Percentiles rank a stretch among this genome's conserved stretches.
Evolutionary conservation across 1,140 invertebrate genomes (phyloP).

Genomic region (Euura saliciscinereae): DNA sequence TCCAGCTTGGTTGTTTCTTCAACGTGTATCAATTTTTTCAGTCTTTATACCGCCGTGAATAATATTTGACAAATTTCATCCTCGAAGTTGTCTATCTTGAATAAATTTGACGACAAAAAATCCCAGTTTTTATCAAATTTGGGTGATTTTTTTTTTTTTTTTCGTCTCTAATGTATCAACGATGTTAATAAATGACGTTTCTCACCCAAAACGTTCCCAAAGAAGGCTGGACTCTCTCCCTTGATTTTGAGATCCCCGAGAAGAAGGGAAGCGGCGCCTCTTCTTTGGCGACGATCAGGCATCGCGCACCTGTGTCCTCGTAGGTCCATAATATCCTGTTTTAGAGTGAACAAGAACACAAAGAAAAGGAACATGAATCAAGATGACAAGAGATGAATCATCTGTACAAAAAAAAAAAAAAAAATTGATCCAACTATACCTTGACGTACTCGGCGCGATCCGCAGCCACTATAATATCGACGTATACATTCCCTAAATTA

Average conservation of each 20-base stretch:
- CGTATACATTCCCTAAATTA: constrained; percentile 54
- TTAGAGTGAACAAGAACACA: constrained; percentile 8
- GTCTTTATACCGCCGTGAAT: too few species aligned
- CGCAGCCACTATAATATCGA: constrained; percentile 61
- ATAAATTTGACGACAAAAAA: too few species aligned
- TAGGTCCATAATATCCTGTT: constrained; percentile 56
- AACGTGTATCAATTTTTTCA: too few species aligned
- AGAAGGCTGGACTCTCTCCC: constrained; percentile 62
- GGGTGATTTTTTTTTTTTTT: constrained; percentile 3
- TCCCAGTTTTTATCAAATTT: too few species aligned
- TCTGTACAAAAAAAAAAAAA: constrained; percentile 1
- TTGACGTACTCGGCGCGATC: constrained; percentile 43
- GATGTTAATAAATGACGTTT: constrained; percentile 12
- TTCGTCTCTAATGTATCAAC: constrained; percentile 10
- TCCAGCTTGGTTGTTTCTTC: too few species aligned
- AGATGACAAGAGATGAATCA: constrained; percentile 2
- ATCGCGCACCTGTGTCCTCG: constrained; percentile 58
- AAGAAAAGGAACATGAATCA: background rate
- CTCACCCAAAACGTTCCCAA: constrained; percentile 59
- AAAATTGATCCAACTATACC: constrained; percentile 25
- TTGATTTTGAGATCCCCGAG: constrained; percentile 51
- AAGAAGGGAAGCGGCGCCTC: constrained; percentile 36
- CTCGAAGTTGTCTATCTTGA: too few species aligned
- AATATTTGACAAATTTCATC: too few species aligned
- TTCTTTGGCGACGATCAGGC: constrained; percentile 29